These are phyloP conservation scores for Lasaia peninsularis DNA, from an alignment of 1,140 invertebrate species.

Conservation along the genomic window DNA sequence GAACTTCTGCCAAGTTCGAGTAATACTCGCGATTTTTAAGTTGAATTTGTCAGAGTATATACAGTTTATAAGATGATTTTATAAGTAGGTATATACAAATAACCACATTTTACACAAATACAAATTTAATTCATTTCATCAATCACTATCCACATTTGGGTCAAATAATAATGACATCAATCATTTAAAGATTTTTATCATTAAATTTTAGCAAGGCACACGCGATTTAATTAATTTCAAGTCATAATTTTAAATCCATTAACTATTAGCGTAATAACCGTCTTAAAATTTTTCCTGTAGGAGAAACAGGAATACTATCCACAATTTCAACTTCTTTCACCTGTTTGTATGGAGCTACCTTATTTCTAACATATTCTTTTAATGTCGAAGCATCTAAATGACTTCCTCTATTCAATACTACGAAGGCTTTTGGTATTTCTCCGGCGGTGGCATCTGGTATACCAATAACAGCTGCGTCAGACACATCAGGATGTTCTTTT, in stretches of 20 bases:
- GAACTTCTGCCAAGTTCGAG: too few species aligned
- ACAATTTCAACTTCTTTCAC: slow-evolving; percentile 7
- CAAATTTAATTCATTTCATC: too few species aligned
- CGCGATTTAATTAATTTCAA: background rate
- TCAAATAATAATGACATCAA: too few species aligned
- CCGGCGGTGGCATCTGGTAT: slow-evolving; percentile 84
- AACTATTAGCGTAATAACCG: background rate
- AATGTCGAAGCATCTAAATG: slow-evolving; percentile 72
- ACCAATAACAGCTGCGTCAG: slow-evolving; percentile 91
- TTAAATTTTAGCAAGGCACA: background rate
- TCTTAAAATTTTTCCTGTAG: slow-evolving; percentile 10
- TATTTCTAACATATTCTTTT: slow-evolving; percentile 78
- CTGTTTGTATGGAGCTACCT: slow-evolving; percentile 62
- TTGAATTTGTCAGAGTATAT: too few species aligned
- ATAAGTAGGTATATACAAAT: too few species aligned
- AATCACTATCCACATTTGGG: too few species aligned
- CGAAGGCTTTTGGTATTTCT: slow-evolving; percentile 86
- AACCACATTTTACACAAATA: too few species aligned
- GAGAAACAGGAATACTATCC: background rate
- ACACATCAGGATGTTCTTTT: slow-evolving; percentile 84
- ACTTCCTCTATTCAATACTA: slow-evolving; percentile 74
- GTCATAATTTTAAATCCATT: background rate
- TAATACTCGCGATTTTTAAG: too few species aligned
- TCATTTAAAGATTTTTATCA: too few species aligned
- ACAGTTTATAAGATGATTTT: too few species aligned